Evolutionary conservation across 2,888 invertebrate genomes (phyloP).

Genomic region (Diaphora mendica): DNA sequence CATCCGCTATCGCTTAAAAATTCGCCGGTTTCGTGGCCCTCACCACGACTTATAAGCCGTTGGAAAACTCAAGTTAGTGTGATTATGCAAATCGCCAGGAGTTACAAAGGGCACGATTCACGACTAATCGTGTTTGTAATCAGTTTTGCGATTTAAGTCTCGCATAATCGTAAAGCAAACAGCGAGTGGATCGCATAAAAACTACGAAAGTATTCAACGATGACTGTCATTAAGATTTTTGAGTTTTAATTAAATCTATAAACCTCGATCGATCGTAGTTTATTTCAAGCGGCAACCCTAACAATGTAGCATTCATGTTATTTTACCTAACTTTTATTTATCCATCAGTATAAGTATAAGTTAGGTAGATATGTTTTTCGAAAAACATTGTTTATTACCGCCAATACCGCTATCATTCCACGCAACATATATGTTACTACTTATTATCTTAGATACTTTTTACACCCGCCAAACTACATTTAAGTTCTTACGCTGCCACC

Average conservation of each 20-base stretch:
- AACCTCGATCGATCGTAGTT: background rate
- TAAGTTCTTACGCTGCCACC: slow-evolving; percentile 56
- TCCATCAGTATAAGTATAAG: no score
- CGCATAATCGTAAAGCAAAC: slow-evolving; percentile 34
- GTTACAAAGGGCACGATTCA: slow-evolving; percentile 57
- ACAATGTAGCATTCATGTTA: background rate
- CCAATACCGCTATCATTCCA: background rate
- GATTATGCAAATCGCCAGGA: slow-evolving; percentile 64
- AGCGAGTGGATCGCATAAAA: slow-evolving; percentile 16
- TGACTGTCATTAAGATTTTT: background rate
- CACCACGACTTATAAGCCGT: slow-evolving; percentile 39
- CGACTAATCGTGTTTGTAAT: slow-evolving; percentile 66
- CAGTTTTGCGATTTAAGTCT: slow-evolving; percentile 50
- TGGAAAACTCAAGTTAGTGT: slow-evolving; percentile 49
- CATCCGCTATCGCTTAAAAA: background rate
- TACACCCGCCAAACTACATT: background rate
- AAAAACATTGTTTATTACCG: background rate
- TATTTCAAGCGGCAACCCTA: background rate
- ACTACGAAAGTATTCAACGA: background rate
- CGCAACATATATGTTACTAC: background rate
- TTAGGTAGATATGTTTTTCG: background rate
- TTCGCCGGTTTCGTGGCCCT: slow-evolving; percentile 26
- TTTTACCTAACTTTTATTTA: no score
- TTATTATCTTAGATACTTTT: background rate
- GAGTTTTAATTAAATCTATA: background rate